A percentile compares a stretch with the other conserved stretches of the same genome.
Evolutionary conservation across 2,797 vertebrate genomes (phyloP).

Genomic region (Pelochelys cantorii): DNA sequence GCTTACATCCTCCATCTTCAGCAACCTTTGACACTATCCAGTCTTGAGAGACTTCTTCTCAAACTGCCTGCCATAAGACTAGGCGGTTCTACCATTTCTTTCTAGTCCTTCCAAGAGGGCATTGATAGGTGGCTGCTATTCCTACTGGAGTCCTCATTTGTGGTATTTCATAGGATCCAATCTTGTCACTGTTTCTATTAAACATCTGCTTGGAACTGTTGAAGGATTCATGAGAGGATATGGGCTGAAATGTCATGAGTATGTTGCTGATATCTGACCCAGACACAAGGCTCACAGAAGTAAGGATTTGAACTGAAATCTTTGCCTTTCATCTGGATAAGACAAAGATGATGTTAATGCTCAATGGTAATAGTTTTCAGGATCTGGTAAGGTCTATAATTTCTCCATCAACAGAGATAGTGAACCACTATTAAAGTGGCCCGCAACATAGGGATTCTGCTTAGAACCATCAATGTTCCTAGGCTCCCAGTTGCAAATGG

Average conservation of each 20-base stretch:
- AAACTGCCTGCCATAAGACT: background rate
- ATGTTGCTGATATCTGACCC: background rate
- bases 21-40: background rate
- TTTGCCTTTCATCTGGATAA: background rate
- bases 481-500: background rate
- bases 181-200: background rate
- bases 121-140: background rate
- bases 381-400: background rate
- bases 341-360: background rate
- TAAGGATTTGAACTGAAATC: background rate
- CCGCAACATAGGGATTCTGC: background rate
- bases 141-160: background rate
- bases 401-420: background rate
- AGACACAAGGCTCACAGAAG: background rate
- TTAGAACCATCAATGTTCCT: background rate
- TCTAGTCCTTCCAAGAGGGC: background rate
- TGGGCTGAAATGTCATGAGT: background rate
- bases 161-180: background rate
- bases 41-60: background rate
- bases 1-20: background rate
- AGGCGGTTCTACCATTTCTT: background rate
- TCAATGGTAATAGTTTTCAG: background rate
- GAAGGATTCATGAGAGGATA: background rate
- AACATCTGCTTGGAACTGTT: background rate
- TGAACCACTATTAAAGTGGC: background rate